These are phyloP conservation scores for Ctenomys sociabilis DNA, from an alignment of 2,113 vertebrate genomes.

Conservation along the genomic window DNA sequence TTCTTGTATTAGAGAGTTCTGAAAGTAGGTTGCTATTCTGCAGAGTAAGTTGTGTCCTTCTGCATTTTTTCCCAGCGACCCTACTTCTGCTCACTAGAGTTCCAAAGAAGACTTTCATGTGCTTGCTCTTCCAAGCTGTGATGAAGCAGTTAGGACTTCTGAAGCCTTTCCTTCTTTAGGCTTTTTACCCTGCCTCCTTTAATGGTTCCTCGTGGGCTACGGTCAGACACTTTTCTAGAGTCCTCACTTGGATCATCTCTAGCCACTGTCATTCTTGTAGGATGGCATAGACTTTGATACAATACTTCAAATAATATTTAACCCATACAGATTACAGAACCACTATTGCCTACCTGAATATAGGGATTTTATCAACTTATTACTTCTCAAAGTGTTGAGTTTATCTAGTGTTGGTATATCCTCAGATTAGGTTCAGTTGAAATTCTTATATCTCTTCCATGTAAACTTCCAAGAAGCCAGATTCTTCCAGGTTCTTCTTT, in stretches of 20 bases:
- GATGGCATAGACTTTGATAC: not conserved
- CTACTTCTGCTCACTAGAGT: not conserved
- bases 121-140: not conserved
- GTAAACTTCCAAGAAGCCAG: not conserved
- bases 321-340: not conserved
- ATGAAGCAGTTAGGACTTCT: not conserved
- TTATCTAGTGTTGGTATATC: not conserved
- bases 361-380: not conserved
- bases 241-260: not conserved
- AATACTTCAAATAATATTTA: conserved; percentile 14
- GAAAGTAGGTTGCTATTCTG: not conserved
- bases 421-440: not conserved
- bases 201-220: not conserved
- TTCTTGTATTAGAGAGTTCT: conserved; percentile 7
- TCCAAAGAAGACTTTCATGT: not conserved
- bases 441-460: not conserved
- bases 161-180: not conserved
- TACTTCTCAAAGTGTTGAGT: not conserved
- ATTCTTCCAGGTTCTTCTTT: not conserved
- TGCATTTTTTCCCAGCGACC: not conserved
- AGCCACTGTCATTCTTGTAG: not conserved
- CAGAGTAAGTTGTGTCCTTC: not conserved
- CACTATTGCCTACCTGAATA: not conserved
- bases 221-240: not conserved
- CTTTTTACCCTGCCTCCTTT: not conserved